Evolutionary conservation across 2,888 invertebrate genomes (phyloP).

Genomic region (Lymantria dispar): DNA sequence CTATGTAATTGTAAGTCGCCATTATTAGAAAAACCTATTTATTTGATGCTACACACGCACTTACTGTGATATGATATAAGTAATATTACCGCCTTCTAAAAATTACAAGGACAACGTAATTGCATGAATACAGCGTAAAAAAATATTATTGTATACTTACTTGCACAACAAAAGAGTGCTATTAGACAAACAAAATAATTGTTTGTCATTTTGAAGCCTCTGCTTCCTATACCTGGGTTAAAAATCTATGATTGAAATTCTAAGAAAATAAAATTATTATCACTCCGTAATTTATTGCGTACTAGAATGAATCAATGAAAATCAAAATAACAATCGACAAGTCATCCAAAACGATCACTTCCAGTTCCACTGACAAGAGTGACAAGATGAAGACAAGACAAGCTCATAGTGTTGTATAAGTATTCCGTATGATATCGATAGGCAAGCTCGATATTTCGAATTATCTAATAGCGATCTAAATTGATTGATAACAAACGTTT

Average conservation of each 20-base stretch:
- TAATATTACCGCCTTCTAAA: not conserved
- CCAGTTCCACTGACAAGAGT: not conserved
- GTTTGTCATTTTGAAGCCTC: slow-evolving; percentile 64
- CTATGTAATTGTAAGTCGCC: not conserved
- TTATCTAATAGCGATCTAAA: no score
- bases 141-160: slow-evolving; percentile 47
- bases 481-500: no score
- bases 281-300: slow-evolving; percentile 67
- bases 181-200: slow-evolving; percentile 68
- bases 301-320: slow-evolving; percentile 51
- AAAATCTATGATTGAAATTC: slow-evolving; percentile 43
- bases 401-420: no score
- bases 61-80: no score
- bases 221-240: slow-evolving; percentile 45
- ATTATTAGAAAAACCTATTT: not conserved
- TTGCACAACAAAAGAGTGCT: slow-evolving; percentile 61
- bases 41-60: no score
- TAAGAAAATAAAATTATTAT: slow-evolving; percentile 60
- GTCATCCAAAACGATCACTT: slow-evolving; percentile 32
- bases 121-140: slow-evolving; percentile 7
- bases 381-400: not conserved
- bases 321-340: slow-evolving; percentile 44
- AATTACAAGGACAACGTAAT: slow-evolving; percentile 39
- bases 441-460: no score
- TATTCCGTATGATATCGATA: no score